Evolutionary conservation across 2,797 vertebrate genomes (phyloP).

Genomic region (Gadopsis marmoratus): DNA sequence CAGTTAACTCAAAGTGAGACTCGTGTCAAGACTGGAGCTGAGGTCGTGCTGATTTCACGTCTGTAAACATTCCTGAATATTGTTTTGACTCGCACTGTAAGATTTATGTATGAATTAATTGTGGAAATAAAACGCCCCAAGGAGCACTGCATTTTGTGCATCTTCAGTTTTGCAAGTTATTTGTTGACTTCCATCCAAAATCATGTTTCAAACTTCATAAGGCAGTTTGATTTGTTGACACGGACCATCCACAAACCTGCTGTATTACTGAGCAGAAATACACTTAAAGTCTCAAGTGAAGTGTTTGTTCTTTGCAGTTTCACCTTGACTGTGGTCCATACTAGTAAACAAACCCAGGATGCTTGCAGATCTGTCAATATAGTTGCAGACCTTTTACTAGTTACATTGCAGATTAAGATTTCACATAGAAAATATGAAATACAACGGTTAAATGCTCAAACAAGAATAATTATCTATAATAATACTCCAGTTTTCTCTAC

Average conservation of each 20-base stretch:
- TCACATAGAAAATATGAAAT: background rate
- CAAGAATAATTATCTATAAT: background rate
- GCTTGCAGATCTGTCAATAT: background rate
- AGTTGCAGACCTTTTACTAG: background rate
- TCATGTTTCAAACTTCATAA: slow-evolving; percentile 25
- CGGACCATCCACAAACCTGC: slow-evolving; percentile 3
- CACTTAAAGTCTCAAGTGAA: slow-evolving; percentile 24
- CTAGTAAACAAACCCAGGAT: background rate
- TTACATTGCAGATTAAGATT: too few relatives aligned
- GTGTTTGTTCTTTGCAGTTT: slow-evolving; percentile 31
- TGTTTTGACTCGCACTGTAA: slow-evolving; percentile 45
- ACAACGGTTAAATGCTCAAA: background rate
- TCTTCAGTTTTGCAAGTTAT: background rate
- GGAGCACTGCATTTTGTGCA: slow-evolving; percentile 12
- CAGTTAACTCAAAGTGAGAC: slow-evolving; percentile 38
- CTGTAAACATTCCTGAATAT: slow-evolving; percentile 73
- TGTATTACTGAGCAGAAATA: slow-evolving; percentile 25
- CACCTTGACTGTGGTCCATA: background rate
- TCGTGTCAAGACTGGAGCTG: slow-evolving; percentile 29
- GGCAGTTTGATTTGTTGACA: slow-evolving; percentile 29
- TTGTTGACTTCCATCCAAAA: slow-evolving; percentile 13
- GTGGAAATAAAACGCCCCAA: slow-evolving; percentile 42
- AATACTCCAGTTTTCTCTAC: background rate
- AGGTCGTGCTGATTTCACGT: slow-evolving; percentile 34
- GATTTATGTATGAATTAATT: slow-evolving; percentile 25